Percentiles rank a stretch among this genome's conserved stretches.
Evolutionary conservation across 2,797 vertebrate genomes (phyloP).

Genomic region (Carapus acus): DNA sequence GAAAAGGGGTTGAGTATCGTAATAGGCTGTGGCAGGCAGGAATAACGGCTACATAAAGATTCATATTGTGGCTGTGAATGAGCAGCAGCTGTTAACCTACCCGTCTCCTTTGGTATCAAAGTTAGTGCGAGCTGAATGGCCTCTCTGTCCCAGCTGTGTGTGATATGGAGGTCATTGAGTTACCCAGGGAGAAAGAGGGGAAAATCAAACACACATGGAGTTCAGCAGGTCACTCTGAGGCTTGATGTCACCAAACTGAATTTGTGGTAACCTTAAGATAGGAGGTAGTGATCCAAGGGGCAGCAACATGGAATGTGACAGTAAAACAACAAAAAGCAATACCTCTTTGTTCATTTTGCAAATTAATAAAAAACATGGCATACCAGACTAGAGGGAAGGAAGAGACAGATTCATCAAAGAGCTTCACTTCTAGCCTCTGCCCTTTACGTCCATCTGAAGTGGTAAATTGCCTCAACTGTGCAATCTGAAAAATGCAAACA

Average conservation of each 20-base stretch:
- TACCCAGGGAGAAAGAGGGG: conserved; percentile 22
- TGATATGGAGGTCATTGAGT: conserved; percentile 53
- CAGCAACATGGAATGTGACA: conserved; percentile 20
- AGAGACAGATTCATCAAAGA: conserved; percentile 86
- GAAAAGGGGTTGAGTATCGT: conserved; percentile 11
- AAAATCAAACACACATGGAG: conserved; percentile 52
- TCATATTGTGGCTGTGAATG: conserved; percentile 40
- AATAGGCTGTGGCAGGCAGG: conserved; percentile 46
- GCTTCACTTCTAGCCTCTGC: conserved; percentile 88
- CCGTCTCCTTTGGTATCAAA: conserved; percentile 86
- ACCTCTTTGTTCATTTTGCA: conserved; percentile 32
- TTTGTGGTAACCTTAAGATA: conserved; percentile 29
- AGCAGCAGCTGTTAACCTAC: conserved; percentile 63
- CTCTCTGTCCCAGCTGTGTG: conserved; percentile 92
- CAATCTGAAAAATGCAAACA: conserved; percentile 72
- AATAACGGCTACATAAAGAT: conserved; percentile 48
- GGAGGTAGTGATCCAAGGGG: conserved; percentile 1
- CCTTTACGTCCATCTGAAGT: conserved; percentile 90
- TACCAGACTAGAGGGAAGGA: conserved; percentile 90
- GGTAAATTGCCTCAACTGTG: conserved; percentile 82
- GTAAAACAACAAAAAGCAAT: conserved; percentile 18
- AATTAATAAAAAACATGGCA: conserved; percentile 33
- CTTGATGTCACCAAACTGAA: conserved; percentile 30
- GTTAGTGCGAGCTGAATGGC: conserved; percentile 84
- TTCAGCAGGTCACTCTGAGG: conserved; percentile 31